Evolutionary conservation across 2,113 vertebrate genomes (phyloP), one percentile per base, ranked within the genome.

Genomic region (Mola mola): DNA sequence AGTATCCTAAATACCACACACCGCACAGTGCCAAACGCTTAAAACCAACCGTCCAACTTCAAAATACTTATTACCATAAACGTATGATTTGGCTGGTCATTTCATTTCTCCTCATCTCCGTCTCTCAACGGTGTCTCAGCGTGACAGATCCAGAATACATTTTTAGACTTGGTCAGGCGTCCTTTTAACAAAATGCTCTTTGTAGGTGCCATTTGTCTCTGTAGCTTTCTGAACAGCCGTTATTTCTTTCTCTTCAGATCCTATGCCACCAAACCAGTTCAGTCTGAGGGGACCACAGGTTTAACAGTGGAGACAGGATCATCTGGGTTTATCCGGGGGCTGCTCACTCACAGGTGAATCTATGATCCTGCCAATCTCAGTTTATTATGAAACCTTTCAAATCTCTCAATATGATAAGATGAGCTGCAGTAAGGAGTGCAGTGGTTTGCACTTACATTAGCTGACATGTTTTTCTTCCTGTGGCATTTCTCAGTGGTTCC

Each of bases 331-430:
- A 74, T 91, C 55, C 90, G 90, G 63, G 73, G 80, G 48, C 20
- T 25, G n/a, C 78, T 88, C 26, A 67, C 52, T 8, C 51, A 79
- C 62, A 91, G 75, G 90, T 92, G 28, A 6, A 25, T 9, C 3
- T 9, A 13, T 36, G 4, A 36, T 29, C 9, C 12, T 28, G 17
- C 1, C n/a, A 4, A 8, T 25, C 2, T 57, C 16, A 4, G 20
- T 38, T 25, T 36, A 37, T 44, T 8, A 36, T 20, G 5, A 20
- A 63, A 10, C n/a, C n/a, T n/a, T n/a, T 31, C 0, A 40, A 6
- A 40, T 8, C 1, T 43, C 7, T 31, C 5, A n/a, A 44, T 5
- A 29, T 31, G 1, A 43, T 1, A 47, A 17, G 36, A 55, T n/a
- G 6, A 2, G 13, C 8, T 42, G 5, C 17, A 29, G 19, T 20